Conservation (phyloP, 2,888 invertebrate genomes). For the Habroteleia sp. region DNA sequence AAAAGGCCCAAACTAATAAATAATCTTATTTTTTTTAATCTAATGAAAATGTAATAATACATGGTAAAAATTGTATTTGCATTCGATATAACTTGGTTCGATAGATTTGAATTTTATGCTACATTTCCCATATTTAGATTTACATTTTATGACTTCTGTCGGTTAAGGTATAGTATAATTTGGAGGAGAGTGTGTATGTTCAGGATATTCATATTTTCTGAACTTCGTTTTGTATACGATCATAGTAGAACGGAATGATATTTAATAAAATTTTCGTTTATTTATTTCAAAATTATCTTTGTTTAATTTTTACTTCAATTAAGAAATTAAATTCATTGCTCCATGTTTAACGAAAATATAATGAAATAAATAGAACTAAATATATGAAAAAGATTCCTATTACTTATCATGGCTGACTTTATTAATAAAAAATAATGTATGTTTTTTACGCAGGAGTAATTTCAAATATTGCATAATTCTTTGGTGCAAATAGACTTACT, state of each 20-base stretch:
- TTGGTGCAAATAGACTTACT: too few species aligned
- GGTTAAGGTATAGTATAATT: conserved; percentile 10
- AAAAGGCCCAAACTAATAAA: not conserved
- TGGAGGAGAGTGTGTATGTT: conserved; percentile 13
- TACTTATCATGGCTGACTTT: too few species aligned
- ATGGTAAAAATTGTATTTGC: not conserved
- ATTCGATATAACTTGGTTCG: conserved; percentile 4
- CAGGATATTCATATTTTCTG: conserved; percentile 16
- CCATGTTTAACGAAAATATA: too few species aligned
- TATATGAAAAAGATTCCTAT: too few species aligned
- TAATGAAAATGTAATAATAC: too few species aligned
- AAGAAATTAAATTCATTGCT: too few species aligned
- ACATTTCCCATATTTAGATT: conserved; percentile 27
- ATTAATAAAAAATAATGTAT: too few species aligned
- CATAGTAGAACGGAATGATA: conserved; percentile 1
- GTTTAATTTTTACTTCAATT: not conserved
- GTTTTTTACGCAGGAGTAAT: too few species aligned
- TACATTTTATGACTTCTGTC: conserved; percentile 27
- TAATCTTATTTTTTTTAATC: too few species aligned
- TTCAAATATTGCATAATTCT: too few species aligned
- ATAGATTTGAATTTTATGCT: conserved; percentile 26
- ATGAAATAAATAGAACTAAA: too few species aligned
- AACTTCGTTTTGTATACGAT: conserved; percentile 22
- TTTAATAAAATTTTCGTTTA: conserved; percentile 4
- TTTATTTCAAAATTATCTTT: not conserved